Conservation (phyloP, 2,888 invertebrate species). For the Clanis bilineata region DNA sequence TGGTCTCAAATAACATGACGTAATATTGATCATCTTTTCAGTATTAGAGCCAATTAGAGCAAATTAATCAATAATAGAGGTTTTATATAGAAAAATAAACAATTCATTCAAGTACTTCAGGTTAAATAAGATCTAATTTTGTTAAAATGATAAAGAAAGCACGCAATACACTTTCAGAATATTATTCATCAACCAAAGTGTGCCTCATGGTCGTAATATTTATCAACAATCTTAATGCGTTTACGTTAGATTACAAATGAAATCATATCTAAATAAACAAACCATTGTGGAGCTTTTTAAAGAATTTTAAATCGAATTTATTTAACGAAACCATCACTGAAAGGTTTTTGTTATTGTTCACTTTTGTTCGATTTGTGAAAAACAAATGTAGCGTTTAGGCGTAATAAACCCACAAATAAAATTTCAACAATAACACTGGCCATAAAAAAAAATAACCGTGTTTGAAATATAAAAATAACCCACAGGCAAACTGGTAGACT, state of each 20-base stretch:
- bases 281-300: constrained; percentile 12
- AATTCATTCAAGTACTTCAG: background rate
- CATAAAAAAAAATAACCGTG: background rate
- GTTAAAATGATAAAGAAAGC: background rate
- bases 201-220: constrained; percentile 1
- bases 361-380: background rate
- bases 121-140: background rate
- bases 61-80: background rate
- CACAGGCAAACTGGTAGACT: too few species aligned
- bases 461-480: background rate
- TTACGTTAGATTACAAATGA: constrained; percentile 14
- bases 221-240: constrained; percentile 15
- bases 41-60: background rate
- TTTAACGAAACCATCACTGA: constrained; percentile 19
- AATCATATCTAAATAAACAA: constrained; percentile 8
- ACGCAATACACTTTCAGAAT: constrained; percentile 11
- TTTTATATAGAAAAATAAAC: background rate
- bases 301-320: constrained; percentile 13
- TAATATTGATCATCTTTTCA: too few species aligned
- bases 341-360: constrained; percentile 6
- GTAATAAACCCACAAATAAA: background rate
- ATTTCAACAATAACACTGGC: background rate
- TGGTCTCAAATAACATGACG: too few species aligned
- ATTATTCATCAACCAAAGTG: constrained; percentile 7
- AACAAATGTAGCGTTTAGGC: background rate